These are phyloP conservation scores for Microplitis demolitor DNA, from an alignment of 1,140 invertebrate genomes.

Conservation along the genomic window DNA sequence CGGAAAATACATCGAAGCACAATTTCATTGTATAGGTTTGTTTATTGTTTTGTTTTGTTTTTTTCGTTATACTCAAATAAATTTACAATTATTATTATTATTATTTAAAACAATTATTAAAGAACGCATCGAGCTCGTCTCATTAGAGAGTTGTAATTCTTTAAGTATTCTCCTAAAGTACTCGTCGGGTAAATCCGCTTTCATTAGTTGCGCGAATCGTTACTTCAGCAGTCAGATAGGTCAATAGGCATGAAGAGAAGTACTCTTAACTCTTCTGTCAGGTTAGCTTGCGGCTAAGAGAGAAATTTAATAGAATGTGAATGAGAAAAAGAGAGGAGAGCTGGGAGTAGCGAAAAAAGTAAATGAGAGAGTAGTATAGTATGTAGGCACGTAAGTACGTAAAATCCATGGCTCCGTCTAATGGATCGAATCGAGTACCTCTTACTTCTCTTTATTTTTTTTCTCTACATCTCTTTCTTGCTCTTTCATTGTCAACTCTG, in stretches of 20 bases:
- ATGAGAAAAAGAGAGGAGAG: neutral
- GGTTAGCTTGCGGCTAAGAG: neutral
- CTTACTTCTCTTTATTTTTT: too few species aligned
- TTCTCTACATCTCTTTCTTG: too few species aligned
- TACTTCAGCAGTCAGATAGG: neutral
- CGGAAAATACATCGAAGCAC: conserved; percentile 68
- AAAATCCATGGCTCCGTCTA: neutral
- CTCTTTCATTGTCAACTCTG: too few species aligned
- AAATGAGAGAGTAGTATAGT: neutral
- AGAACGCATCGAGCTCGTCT: conserved; percentile 20
- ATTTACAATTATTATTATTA: conserved; percentile 8
- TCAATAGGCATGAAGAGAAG: neutral
- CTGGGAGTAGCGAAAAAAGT: neutral
- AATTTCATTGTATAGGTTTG: conserved; percentile 66
- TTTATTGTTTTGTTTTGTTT: conserved; percentile 33
- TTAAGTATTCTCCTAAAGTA: too few species aligned
- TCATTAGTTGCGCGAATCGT: neutral
- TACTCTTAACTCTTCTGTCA: neutral
- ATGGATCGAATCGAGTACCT: neutral
- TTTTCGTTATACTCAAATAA: neutral
- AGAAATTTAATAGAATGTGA: neutral
- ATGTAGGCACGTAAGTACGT: conserved; percentile 4
- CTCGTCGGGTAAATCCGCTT: neutral
- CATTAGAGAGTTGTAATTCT: neutral
- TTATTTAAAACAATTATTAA: neutral